Base-by-base conservation (phyloP, 2,888 invertebrate species). In the Cephus rjabovi region DNA sequence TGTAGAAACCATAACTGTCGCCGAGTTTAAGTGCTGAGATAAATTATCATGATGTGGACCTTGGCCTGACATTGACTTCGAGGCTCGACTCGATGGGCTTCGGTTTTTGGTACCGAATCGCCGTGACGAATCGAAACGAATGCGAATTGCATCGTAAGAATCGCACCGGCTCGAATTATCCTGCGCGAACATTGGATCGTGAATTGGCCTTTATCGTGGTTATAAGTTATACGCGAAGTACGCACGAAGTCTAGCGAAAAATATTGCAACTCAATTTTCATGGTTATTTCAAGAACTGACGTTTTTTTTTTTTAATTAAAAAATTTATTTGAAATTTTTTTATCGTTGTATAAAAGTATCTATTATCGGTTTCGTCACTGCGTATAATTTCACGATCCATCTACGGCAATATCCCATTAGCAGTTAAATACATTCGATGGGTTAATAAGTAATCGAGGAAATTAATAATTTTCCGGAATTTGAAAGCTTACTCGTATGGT, bases 11-110 rank as follows among this genome's bases (percentile, higher is more conserved):
- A 79, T 81, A 79, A 83, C 70, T 34, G 77, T 71, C 56, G n/a
- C 23, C 6, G 68, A 56, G 77, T 82, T 84, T 81, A 80, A 71
- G 79, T 56, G 35, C 34, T 74, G 74, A 77, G 83, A 79, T 81
- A 85, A 85, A 80, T 76, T 77, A 40, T 75, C 76, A 73, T 77
- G 73, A 76, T 73, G 77, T 75, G 73, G 80, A 80, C 84, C 76
- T 80, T 74, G 83, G 78, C 79, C 77, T 33, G 75, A 77, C 78
- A 78, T 69, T 79, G 76, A 81, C 77, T 34, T 74, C 76, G 33
- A 77, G 81, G 81, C 68, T 56, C 9, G 23, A 56, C 23, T 56
- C 40, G 40, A 56, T 56, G 23, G 6, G 40, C 23, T 23, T 56
- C 40, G 40, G 23, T 0, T 23, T 56, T 56, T 56, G 40, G 40